phyloP scores from a whole-genome alignment of 2,113 vertebrate species.

The Leptocoma aspasia region DNA sequence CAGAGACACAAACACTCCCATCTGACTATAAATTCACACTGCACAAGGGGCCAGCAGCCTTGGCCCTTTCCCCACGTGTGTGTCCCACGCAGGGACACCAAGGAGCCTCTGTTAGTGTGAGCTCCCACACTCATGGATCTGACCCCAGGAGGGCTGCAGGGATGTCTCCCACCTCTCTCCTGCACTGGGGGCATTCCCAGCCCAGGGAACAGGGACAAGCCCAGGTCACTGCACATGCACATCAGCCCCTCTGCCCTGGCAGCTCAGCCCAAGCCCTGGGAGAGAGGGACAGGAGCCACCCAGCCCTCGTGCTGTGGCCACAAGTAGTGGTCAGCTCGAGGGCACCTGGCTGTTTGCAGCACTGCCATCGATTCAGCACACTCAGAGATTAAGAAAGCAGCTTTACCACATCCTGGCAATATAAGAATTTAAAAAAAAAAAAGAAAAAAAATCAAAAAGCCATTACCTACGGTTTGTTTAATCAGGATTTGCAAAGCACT shows the following conservation, averaged over 20 bases:
- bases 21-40: not conserved
- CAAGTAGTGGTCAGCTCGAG: rapidly evolving
- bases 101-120: rapidly evolving
- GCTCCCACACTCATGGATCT: rapidly evolving
- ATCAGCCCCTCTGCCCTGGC: not conserved
- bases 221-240: not conserved
- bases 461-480: not conserved
- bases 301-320: rapidly evolving
- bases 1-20: not conserved
- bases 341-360: not conserved
- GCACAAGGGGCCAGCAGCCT: not conserved
- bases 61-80: not conserved
- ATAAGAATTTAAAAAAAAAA: not conserved
- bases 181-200: not conserved
- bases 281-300: not conserved
- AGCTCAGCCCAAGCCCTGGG: not conserved
- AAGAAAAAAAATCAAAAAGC: not conserved
- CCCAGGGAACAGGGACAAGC: not conserved
- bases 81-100: rapidly evolving
- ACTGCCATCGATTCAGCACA: not conserved
- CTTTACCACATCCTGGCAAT: not conserved
- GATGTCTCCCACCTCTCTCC: not conserved
- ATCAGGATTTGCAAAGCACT: not conserved
- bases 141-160: not conserved
- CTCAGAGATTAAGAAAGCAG: not conserved